Base-by-base conservation (phyloP, 2,888 invertebrate species). In the Acanthosepion lycidas region DNA sequence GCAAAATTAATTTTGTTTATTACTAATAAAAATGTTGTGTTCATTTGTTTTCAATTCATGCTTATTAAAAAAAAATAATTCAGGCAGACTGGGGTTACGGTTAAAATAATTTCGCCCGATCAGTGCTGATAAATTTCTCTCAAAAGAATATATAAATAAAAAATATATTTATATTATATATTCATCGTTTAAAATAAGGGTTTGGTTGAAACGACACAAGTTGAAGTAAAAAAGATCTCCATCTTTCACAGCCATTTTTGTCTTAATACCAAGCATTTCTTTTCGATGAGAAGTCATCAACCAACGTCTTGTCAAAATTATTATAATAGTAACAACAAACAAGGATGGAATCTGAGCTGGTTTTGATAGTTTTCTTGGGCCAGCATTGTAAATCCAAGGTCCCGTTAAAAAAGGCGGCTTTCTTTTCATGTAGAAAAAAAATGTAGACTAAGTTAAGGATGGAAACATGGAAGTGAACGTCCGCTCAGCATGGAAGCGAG, bases 401-500 rank as follows among this genome's bases (percentile, higher is more conserved):
- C 33, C 78, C 33, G 78, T n/a, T n/a, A n/a, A n/a, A n/a, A n/a
- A 15, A n/a, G 3, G 18, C 33, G 33, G n/a, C 78, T 78, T 78
- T 78, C 78, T 78, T 78, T 78, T n/a, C n/a, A 78, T 78, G 78
- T n/a, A 78, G n/a, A n/a, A 78, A 33, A 33, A 78, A n/a, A 15
- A 15, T n/a, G 12, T 18, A 78, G 42, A 42, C 42, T 42, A n/a
- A 78, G 23, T 59, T 23, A 23, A 78, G 78, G 78, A 78, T 78
- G 78, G 78, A n/a, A n/a, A 33, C 12, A 78, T 78, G 78, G 78
- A n/a, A 2, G 78, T 78, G n/a, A 78, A 78, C 78, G 78, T 78
- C 78, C 33, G 78, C 78, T 78, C 78, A 78, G 78, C n/a, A 78
- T 78, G 78, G 78, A 78, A 78, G 78, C 78, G 78, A 78, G 78